phyloP scores from a whole-genome alignment of 2,797 vertebrate species.

The Acomys russatus region DNA sequence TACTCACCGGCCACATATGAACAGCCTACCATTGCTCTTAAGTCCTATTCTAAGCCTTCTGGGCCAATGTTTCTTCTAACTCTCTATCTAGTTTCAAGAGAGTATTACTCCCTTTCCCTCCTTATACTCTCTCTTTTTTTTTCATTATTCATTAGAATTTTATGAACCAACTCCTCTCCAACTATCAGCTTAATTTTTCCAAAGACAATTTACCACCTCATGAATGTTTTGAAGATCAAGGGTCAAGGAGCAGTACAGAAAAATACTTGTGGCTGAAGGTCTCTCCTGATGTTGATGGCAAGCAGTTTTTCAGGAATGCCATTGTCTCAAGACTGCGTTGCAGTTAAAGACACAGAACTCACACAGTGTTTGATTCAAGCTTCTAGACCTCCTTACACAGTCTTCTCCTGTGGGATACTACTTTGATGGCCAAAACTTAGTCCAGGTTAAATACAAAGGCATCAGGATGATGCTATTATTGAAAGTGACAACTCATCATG shows the following conservation, averaged over 20 bases:
- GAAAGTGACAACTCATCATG: background rate
- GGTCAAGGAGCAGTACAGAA: background rate
- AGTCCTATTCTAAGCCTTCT: background rate
- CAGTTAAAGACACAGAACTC: background rate
- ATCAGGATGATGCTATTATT: background rate
- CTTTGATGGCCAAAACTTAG: background rate
- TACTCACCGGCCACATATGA: too few relatives aligned
- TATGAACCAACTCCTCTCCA: background rate
- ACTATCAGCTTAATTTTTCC: background rate
- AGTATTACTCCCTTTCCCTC: background rate
- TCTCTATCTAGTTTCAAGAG: background rate
- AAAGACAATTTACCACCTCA: background rate
- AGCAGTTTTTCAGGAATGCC: background rate
- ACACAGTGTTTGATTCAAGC: background rate
- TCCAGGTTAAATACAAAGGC: background rate
- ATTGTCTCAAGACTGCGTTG: background rate
- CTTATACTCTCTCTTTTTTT: background rate
- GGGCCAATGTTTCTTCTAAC: background rate
- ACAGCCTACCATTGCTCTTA: background rate
- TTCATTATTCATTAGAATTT: background rate
- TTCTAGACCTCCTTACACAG: background rate
- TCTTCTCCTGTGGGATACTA: background rate
- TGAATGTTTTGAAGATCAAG: background rate
- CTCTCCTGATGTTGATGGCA: background rate
- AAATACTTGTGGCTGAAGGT: background rate